These are phyloP conservation scores for Passer montanus DNA, from an alignment of 2,113 vertebrate species.

Conservation along the genomic window DNA sequence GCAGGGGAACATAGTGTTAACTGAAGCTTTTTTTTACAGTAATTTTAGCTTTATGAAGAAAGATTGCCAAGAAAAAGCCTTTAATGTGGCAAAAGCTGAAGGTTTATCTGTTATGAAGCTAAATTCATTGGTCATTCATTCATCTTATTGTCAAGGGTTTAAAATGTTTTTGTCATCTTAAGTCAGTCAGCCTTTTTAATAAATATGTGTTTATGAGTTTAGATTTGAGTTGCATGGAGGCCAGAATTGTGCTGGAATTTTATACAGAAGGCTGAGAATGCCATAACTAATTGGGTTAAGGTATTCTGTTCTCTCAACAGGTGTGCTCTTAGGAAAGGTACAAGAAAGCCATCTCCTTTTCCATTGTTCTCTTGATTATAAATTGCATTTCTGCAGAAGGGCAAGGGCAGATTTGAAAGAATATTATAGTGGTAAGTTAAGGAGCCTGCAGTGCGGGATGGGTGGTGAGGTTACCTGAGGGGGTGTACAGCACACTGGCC, in stretches of 20 bases:
- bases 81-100: not conserved
- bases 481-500: not conserved
- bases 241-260: not conserved
- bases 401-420: not conserved
- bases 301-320: not conserved
- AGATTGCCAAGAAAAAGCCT: not conserved
- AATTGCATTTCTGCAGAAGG: not conserved
- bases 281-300: not conserved
- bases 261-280: not conserved
- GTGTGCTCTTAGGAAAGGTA: not conserved
- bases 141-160: not conserved
- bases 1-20: not conserved
- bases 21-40: not conserved
- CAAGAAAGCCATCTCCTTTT: not conserved
- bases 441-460: rapidly evolving
- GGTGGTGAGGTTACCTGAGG: not conserved
- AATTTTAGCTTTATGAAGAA: not conserved
- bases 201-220: not conserved
- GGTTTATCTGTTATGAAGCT: not conserved
- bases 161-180: not conserved
- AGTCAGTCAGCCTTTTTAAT: not conserved
- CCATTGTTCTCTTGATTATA: not conserved
- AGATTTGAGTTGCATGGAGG: not conserved
- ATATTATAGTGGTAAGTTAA: not conserved
- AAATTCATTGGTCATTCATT: not conserved